Base-by-base conservation (phyloP, 2,888 invertebrate species). In the Odontothrips loti region DNA sequence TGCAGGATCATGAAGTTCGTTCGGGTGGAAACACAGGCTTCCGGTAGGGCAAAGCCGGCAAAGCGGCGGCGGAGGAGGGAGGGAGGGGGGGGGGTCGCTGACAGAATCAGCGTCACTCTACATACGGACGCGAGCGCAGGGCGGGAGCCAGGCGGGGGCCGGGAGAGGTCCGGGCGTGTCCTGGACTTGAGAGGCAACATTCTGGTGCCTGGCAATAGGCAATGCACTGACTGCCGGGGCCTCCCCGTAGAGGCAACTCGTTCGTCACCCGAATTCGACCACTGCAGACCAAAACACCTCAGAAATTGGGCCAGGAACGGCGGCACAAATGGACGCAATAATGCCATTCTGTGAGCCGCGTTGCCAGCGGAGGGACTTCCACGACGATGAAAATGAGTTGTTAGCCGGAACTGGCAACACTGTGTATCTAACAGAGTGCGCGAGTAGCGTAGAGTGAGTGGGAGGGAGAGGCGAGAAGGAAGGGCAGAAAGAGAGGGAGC, bases 401-500 rank as follows among this genome's bases (percentile, higher is more conserved):
- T 23, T 75, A 58, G 68, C 68, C 68, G 68, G 68, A 27, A 27
- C 68, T 27, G 68, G 68, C 68, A 75, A 75, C 68, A 75, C 68
- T 75, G 68, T 75, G 68, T 75, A 27, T 75, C 68, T 75, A 75
- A 75, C 68, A 75, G 68, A 75, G 68, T 68, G 68, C 68, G 23
- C 68, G 23, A 68, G 68, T 75, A 75, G 34, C 34, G 34, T 43
- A 43, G 34, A 43, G 68, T 23, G 68, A 75, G 68, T 23, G 27
- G 68, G 68, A 75, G 68, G 27, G 68, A 23, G 68, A 27, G 68
- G 68, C 58, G 68, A 75, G 27, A 27, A 58, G 23, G 68, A 27
- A 23, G 23, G 68, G 23, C 3, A n/a, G 63, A 3, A 3, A 1
- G n/a, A 3, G 63, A 20, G 63, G 63, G 63, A 68, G 23, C 23